A percentile compares a stretch with the other conserved stretches of the same genome.
These are phyloP conservation scores for Corythornis cristatus DNA, from an alignment of 2,113 vertebrate genomes.

Conservation along the genomic window DNA sequence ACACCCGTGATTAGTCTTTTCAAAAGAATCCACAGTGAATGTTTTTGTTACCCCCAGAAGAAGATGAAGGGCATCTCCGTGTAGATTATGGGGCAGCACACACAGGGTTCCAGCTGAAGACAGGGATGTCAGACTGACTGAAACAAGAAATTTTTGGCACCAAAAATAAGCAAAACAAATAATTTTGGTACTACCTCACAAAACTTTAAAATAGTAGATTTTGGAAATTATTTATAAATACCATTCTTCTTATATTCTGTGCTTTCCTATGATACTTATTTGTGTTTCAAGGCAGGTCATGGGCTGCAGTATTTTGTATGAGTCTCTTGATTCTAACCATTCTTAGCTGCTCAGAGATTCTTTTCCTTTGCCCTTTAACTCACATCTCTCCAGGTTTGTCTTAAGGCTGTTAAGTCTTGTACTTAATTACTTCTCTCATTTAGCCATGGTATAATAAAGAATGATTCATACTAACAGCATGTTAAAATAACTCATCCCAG, in stretches of 20 bases:
- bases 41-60: neutral
- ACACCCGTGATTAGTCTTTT: neutral
- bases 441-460: neutral
- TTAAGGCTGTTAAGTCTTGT: neutral
- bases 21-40: neutral
- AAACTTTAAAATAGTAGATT: neutral
- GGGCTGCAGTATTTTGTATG: neutral
- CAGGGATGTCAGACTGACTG: neutral
- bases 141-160: neutral
- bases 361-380: neutral
- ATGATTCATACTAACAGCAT: neutral
- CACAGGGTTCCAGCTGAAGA: neutral
- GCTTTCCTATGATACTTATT: neutral
- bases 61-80: neutral
- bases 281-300: neutral
- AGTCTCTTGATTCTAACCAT: neutral
- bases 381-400: neutral
- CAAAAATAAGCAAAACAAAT: neutral
- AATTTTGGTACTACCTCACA: neutral
- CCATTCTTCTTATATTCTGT: neutral
- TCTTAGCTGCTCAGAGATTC: neutral
- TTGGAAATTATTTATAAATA: neutral
- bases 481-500: neutral
- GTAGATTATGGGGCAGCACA: neutral
- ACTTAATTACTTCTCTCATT: neutral